A percentile compares a stretch with the other conserved stretches of the same genome.
Conservation (phyloP, 2,888 invertebrate genomes). For the Pogonocherus hispidulus region DNA sequence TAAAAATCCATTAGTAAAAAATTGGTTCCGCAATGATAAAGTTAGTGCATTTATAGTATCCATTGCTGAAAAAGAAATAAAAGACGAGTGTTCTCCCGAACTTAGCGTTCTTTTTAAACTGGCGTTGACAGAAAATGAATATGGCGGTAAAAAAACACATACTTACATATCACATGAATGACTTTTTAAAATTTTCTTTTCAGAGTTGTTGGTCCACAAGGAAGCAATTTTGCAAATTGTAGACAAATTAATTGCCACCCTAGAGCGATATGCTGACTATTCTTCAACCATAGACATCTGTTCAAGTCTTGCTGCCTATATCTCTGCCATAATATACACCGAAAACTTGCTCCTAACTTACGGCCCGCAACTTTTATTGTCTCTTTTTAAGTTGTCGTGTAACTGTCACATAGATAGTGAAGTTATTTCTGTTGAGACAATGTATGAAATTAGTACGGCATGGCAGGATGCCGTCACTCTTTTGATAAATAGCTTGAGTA, state of each 20-base stretch:
- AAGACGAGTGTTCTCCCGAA: slow-evolving; percentile 60
- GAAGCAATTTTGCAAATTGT: slow-evolving; percentile 66
- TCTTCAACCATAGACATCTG: slow-evolving; percentile 68
- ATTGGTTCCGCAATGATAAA: slow-evolving; percentile 69
- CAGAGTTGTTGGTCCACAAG: slow-evolving; percentile 68
- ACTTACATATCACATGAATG: background rate
- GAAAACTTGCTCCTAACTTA: slow-evolving; percentile 66
- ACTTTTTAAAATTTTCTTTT: slow-evolving; percentile 52
- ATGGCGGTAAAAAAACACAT: slow-evolving; percentile 65
- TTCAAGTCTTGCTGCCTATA: slow-evolving; percentile 71
- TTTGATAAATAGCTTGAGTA: slow-evolving; percentile 47
- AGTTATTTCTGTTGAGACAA: slow-evolving; percentile 68
- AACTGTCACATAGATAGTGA: slow-evolving; percentile 63
- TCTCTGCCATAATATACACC: slow-evolving; percentile 70
- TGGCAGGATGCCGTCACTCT: slow-evolving; percentile 72
- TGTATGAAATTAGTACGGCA: slow-evolving; percentile 72
- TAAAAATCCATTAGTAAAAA: slow-evolving; percentile 64
- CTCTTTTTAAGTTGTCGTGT: slow-evolving; percentile 69
- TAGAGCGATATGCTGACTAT: slow-evolving; percentile 59
- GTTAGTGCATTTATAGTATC: slow-evolving; percentile 68
- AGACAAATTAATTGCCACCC: slow-evolving; percentile 63
- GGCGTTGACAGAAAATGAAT: slow-evolving; percentile 63
- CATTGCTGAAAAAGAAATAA: slow-evolving; percentile 62
- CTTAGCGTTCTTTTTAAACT: slow-evolving; percentile 62
- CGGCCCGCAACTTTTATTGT: slow-evolving; percentile 68